These are phyloP conservation scores for Microplitis manilae DNA, from an alignment of 2,888 invertebrate genomes.

Conservation along the genomic window DNA sequence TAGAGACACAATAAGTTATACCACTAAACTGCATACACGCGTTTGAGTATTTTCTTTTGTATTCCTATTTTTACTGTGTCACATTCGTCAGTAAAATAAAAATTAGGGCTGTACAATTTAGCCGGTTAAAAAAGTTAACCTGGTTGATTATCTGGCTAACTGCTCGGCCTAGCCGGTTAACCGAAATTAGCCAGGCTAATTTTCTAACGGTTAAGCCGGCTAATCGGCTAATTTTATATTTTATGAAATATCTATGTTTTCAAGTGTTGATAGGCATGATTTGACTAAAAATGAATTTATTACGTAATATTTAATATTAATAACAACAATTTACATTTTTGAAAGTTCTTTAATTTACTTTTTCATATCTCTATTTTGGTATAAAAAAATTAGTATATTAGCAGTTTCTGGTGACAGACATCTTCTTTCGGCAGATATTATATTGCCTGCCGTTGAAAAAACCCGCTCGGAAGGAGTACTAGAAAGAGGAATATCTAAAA, in stretches of 20 bases:
- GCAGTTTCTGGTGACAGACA: conserved; percentile 33
- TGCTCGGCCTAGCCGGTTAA: conserved; percentile 18
- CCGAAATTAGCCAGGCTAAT: conserved; percentile 9
- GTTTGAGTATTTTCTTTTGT: too few species aligned
- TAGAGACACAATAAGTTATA: too few species aligned
- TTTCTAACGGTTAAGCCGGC: background rate
- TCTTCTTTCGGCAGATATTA: conserved; percentile 34
- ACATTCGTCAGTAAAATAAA: too few species aligned
- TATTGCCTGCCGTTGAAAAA: conserved; percentile 33
- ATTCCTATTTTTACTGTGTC: too few species aligned
- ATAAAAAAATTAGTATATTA: conserved; percentile 29
- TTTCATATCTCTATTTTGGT: conserved; percentile 30
- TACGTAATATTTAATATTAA: background rate
- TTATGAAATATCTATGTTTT: background rate
- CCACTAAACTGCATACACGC: too few species aligned
- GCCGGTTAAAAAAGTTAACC: background rate
- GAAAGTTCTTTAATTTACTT: conserved; percentile 13
- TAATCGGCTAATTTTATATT: background rate
- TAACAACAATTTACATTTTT: conserved; percentile 2
- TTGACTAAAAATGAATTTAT: background rate
- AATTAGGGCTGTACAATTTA: background rate
- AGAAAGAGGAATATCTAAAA: conserved; percentile 18
- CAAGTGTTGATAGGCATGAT: background rate
- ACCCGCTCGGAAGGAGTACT: conserved; percentile 31
- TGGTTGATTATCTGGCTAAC: conserved; percentile 15